Evolutionary conservation across 92 coral and sea anemone species (phyloP).

Genomic region (Umimayanthus kanabou): DNA sequence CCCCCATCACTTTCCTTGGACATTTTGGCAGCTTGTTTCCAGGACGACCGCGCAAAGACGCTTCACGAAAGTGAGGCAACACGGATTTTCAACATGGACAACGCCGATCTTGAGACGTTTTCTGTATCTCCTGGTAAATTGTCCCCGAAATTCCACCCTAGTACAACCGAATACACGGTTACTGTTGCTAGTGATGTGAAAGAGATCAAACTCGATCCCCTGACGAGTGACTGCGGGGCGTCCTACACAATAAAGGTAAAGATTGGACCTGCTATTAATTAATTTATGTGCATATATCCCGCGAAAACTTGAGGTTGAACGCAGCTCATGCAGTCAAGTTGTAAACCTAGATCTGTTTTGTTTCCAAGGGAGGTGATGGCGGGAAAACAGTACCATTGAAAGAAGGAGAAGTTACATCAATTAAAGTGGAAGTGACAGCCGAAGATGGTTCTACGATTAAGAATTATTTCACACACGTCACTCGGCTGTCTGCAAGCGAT

Average conservation of each 20-base stretch:
- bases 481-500: slow-evolving; percentile 87
- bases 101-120: slow-evolving; percentile 86
- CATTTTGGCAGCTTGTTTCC: slow-evolving; percentile 31
- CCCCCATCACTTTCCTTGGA: too few relatives aligned
- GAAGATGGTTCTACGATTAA: slow-evolving; percentile 93
- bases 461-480: slow-evolving; percentile 79
- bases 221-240: slow-evolving; percentile 95
- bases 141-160: slow-evolving; percentile 83
- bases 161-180: slow-evolving; percentile 82
- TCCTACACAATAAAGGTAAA: slow-evolving; percentile 86
- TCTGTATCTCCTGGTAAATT: slow-evolving; percentile 90
- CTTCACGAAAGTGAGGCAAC: slow-evolving; percentile 21
- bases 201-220: slow-evolving; percentile 88
- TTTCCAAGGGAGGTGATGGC: slow-evolving; percentile 80
- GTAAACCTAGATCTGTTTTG: neutral
- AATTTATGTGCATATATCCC: neutral
- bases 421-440: slow-evolving; percentile 92
- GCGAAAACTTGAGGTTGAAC: neutral
- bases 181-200: slow-evolving; percentile 88
- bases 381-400: slow-evolving; percentile 76
- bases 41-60: slow-evolving; percentile 37
- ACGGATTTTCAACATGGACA: slow-evolving; percentile 72
- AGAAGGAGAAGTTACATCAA: slow-evolving; percentile 81
- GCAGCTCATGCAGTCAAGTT: too few relatives aligned
- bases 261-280: neutral